Evolutionary conservation across 1,140 invertebrate genomes (phyloP).

Genomic region (Luehdorfia chinensis): DNA sequence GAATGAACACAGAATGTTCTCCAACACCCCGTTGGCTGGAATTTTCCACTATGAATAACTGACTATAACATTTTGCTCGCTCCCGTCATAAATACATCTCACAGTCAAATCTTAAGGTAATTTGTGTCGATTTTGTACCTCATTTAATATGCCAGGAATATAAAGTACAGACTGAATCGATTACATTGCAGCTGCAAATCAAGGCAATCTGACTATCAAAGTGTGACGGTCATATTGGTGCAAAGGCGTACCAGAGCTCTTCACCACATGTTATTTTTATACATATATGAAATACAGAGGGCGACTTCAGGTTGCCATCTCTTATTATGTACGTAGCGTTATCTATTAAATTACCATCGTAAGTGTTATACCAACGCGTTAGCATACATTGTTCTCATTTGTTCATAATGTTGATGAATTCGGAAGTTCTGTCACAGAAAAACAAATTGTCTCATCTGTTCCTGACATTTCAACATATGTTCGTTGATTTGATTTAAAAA

Average conservation of each 20-base stretch:
- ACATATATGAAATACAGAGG: conserved; percentile 48
- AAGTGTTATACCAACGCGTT: conserved; percentile 24
- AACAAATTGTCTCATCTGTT: background rate
- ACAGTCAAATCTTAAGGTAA: conserved; percentile 75
- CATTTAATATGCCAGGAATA: conserved; percentile 77
- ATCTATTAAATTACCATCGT: conserved; percentile 55
- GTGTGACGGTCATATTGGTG: conserved; percentile 35
- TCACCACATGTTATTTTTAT: conserved; percentile 42
- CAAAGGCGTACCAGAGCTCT: conserved; percentile 28
- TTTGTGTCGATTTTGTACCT: conserved; percentile 74
- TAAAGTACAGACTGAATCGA: conserved; percentile 66
- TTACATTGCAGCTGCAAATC: conserved; percentile 64
- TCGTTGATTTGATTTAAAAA: too few species aligned
- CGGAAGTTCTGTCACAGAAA: conserved; percentile 12
- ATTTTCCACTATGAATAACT: conserved; percentile 59
- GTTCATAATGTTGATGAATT: conserved; percentile 23
- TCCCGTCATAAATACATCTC: conserved; percentile 69
- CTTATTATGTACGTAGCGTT: conserved; percentile 54
- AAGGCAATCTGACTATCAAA: conserved; percentile 66
- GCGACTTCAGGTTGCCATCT: conserved; percentile 24
- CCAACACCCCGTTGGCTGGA: conserved; percentile 17
- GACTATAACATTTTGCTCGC: conserved; percentile 33
- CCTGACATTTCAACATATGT: too few species aligned
- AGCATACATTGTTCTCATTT: conserved; percentile 19
- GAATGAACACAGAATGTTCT: conserved; percentile 8